phyloP scores from a whole-genome alignment of 2,888 invertebrate species.

The Drosophila paramelanica region DNA sequence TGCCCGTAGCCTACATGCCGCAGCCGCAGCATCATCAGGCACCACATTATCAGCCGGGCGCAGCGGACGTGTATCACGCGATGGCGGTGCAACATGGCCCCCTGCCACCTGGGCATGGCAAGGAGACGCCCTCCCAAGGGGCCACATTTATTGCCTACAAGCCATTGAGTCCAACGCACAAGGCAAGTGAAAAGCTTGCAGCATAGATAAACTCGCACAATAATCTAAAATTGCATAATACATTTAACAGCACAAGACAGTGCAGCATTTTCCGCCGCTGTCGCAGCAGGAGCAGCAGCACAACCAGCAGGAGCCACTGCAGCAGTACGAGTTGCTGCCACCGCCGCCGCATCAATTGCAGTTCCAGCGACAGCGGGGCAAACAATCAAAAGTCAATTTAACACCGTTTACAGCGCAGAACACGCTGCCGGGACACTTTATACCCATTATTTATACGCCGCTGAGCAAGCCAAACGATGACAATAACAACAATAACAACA shows the following conservation, averaged over 20 bases:
- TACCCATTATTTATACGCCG: constrained; percentile 85
- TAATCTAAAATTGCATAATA: constrained; percentile 66
- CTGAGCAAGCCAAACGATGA: constrained; percentile 68
- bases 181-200: constrained; percentile 61
- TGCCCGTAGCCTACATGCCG: constrained; percentile 82
- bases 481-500: constrained; percentile 45
- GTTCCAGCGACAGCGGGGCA: constrained; percentile 72
- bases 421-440: constrained; percentile 86
- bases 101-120: constrained; percentile 54
- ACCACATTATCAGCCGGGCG: constrained; percentile 68
- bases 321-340: constrained; percentile 60
- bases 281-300: constrained; percentile 48
- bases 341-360: constrained; percentile 41
- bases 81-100: constrained; percentile 64
- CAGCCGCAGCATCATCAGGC: constrained; percentile 41
- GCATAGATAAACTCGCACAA: constrained; percentile 58
- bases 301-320: constrained; percentile 52
- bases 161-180: constrained; percentile 66
- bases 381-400: constrained; percentile 85
- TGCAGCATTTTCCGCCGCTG: constrained; percentile 81
- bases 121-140: constrained; percentile 53
- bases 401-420: constrained; percentile 87
- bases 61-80: constrained; percentile 80
- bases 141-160: constrained; percentile 75
- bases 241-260: constrained; percentile 78